Conservation (phyloP, 2,113 vertebrate genomes). For the Gnathonemus echidnorhynchus region DNA sequence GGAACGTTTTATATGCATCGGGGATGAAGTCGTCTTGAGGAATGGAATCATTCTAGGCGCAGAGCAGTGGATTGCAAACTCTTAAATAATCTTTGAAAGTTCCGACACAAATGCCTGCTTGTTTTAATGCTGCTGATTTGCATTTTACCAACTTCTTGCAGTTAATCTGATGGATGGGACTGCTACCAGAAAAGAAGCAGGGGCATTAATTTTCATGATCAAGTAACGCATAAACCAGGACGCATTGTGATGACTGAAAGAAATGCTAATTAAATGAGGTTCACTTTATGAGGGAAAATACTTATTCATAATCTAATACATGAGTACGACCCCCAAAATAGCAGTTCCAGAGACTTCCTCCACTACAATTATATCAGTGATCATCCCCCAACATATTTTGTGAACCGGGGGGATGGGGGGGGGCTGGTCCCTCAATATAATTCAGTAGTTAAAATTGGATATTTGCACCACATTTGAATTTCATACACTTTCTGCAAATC, state of each 20-base stretch:
- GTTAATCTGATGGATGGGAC: not conserved
- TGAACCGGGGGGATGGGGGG: not conserved
- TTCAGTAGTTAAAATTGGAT: not conserved
- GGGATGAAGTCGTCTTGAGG: conserved; percentile 86
- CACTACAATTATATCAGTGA: not conserved
- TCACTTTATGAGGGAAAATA: not conserved
- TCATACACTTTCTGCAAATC: not conserved
- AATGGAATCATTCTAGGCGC: conserved; percentile 80
- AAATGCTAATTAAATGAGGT: not conserved
- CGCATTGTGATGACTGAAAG: not conserved
- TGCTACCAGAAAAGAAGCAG: not conserved
- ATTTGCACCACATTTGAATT: not conserved
- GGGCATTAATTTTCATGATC: not conserved
- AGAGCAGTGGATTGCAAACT: not conserved
- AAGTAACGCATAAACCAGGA: not conserved
- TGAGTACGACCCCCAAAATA: not conserved
- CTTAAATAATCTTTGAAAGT: not conserved
- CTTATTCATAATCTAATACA: not conserved
- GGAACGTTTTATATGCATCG: conserved; percentile 81
- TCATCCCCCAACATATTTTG: not conserved
- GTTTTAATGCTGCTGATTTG: not conserved
- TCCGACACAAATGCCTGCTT: not conserved
- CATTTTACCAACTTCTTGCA: not conserved
- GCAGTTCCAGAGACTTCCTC: not conserved
- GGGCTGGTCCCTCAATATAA: not conserved